Base-by-base conservation (phyloP, 2,113 vertebrate species). In the Mystacornis crossleyi region DNA sequence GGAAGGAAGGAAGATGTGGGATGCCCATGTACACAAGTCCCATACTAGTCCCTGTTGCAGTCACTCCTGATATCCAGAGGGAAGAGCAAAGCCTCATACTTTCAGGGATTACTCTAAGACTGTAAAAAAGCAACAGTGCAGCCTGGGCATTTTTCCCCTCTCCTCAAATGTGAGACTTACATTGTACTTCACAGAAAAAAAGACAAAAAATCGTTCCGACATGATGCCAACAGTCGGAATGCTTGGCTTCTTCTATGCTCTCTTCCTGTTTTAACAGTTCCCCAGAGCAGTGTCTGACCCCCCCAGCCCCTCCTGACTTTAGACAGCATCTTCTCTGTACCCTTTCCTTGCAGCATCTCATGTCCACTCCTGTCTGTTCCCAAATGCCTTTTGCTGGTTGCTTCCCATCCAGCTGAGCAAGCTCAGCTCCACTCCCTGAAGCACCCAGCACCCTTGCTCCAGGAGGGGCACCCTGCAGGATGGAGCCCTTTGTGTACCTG, bases 361-460 rank as follows among this genome's bases (percentile, higher is more conserved):
- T 2, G 0, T 23, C 2, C 4, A 10, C 29, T 60, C 45, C 34
- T 3, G 2, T 18, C 40, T 60, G 36, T 25, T 70, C 42, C 29
- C 7, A 1, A 66, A 42, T 24, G 31, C 18, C 23, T 82, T 82
- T 86, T 26, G 19, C 55, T 51, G 45, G 8, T 40, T 40, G 50
- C 9, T 74, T 40, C 21, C 40, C 7, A 5, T 55, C 61, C 29
- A 80, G 36, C 45, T 55, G 55, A 86, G 45, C 43, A 70, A 74
- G 33, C 29, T 66, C 33, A 79, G 50, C 45, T 65, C 24, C 21
- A 33, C 24, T 10, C 60, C 47, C 51, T 2, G 1, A 54, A 81
- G 89, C 43, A 70, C 77, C 51, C 23, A 50, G 57, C 33, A 54
- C 19, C 47, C 31, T 65, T 36, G 51, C 20, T 58, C 33, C 70